These are phyloP conservation scores for Dendrolimus punctatus DNA, from an alignment of 1,140 invertebrate genomes.

Conservation along the genomic window DNA sequence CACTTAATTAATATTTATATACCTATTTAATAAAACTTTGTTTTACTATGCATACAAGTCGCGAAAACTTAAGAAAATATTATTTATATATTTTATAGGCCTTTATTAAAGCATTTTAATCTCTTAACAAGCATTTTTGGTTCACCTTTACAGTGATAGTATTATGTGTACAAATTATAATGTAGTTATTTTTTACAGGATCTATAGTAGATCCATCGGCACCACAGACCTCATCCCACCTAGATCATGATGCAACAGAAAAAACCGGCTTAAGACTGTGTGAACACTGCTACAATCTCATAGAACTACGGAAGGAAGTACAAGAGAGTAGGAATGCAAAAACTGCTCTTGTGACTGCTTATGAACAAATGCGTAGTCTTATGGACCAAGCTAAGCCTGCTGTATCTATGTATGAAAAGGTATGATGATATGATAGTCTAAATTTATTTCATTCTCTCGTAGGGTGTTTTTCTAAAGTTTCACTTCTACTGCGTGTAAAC, in stretches of 20 bases:
- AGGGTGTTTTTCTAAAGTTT: too few relatives aligned
- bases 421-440: slow-evolving; percentile 54
- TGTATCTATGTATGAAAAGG: slow-evolving; percentile 88
- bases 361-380: slow-evolving; percentile 84
- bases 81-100: too few relatives aligned
- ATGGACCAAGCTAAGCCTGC: slow-evolving; percentile 85
- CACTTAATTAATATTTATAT: too few relatives aligned
- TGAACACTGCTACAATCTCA: slow-evolving; percentile 84
- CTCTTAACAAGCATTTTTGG: too few relatives aligned
- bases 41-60: too few relatives aligned
- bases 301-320: slow-evolving; percentile 86
- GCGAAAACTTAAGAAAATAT: too few relatives aligned
- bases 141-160: too few relatives aligned
- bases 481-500: too few relatives aligned
- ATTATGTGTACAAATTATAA: not conserved
- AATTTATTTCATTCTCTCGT: too few relatives aligned
- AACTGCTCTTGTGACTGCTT: slow-evolving; percentile 86
- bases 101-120: too few relatives aligned
- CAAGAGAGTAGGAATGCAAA: slow-evolving; percentile 86
- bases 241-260: slow-evolving; percentile 66
- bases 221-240: slow-evolving; percentile 48
- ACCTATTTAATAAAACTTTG: too few relatives aligned
- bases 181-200: slow-evolving; percentile 27
- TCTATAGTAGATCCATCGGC: slow-evolving; percentile 73
- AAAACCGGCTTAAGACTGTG: slow-evolving; percentile 83